Percentiles rank a stretch among this genome's conserved stretches.
Conservation (phyloP, 2,888 invertebrate genomes). For the Gastracanthus pulcherrimus region DNA sequence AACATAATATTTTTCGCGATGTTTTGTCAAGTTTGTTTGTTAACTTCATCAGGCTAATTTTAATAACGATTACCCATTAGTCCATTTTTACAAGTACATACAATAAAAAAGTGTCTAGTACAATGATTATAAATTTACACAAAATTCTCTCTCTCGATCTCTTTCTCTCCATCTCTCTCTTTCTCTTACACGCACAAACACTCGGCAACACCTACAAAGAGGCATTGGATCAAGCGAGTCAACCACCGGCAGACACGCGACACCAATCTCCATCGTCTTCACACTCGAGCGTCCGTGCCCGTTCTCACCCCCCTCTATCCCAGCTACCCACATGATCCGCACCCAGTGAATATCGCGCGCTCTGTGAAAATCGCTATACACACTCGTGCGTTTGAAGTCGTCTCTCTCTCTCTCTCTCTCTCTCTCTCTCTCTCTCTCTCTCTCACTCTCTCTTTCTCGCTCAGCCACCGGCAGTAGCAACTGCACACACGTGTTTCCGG, state of each 20-base stretch:
- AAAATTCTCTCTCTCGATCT: neutral
- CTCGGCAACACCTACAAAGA: too few species aligned
- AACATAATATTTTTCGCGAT: too few species aligned
- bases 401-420: neutral
- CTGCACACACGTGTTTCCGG: slow-evolving; percentile 32
- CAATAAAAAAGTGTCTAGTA: too few species aligned
- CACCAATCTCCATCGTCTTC: neutral
- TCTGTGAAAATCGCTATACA: neutral
- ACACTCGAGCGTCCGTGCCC: neutral
- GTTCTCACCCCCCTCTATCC: neutral
- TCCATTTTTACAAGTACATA: too few species aligned
- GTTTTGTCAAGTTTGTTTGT: too few species aligned
- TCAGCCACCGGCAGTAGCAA: neutral
- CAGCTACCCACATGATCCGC: neutral
- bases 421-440: neutral
- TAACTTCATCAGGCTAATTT: too few species aligned
- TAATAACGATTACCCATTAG: too few species aligned
- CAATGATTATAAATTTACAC: too few species aligned
- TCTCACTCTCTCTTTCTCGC: neutral
- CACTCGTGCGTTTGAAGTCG: slow-evolving; percentile 32
- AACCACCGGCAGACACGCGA: neutral
- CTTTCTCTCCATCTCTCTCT: slow-evolving; percentile 10
- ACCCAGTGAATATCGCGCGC: neutral
- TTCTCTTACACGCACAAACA: neutral
- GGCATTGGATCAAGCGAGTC: too few species aligned